phyloP scores from a whole-genome alignment of 2,797 vertebrate species.

The Cyprinella venusta region DNA sequence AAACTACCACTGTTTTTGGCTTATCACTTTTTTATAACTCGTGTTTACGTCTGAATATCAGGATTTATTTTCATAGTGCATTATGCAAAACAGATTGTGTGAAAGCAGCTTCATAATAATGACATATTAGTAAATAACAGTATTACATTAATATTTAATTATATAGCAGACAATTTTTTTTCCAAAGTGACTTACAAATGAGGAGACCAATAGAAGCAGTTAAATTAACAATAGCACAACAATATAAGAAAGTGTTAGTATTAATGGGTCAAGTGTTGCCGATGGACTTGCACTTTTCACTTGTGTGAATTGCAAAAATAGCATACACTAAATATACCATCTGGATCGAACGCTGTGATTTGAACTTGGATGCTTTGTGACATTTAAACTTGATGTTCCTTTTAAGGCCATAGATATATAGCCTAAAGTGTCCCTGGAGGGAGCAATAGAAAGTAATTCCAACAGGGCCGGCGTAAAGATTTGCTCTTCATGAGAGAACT shows the following conservation, averaged over 20 bases:
- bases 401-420: conserved; percentile 31
- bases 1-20: neutral
- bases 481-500: conserved; percentile 37
- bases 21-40: neutral
- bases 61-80: neutral
- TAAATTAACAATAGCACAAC: too few relatives aligned
- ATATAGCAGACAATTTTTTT: too few relatives aligned
- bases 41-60: neutral
- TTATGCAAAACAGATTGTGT: neutral
- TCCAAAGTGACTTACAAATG: too few relatives aligned
- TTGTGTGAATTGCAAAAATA: conserved; percentile 17
- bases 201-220: too few relatives aligned
- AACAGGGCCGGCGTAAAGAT: conserved; percentile 30
- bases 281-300: neutral
- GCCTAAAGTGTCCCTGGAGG: conserved; percentile 17
- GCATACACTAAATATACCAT: neutral
- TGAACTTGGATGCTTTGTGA: conserved; percentile 32
- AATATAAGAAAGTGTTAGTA: too few relatives aligned
- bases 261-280: too few relatives aligned
- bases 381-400: conserved; percentile 41
- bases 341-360: conserved; percentile 7
- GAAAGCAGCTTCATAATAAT: neutral
- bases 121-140: too few relatives aligned
- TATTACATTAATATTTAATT: too few relatives aligned
- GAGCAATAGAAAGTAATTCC: conserved; percentile 32